These are phyloP conservation scores for Sardina pilchardus DNA, from an alignment of 2,113 vertebrate species.

Conservation along the genomic window DNA sequence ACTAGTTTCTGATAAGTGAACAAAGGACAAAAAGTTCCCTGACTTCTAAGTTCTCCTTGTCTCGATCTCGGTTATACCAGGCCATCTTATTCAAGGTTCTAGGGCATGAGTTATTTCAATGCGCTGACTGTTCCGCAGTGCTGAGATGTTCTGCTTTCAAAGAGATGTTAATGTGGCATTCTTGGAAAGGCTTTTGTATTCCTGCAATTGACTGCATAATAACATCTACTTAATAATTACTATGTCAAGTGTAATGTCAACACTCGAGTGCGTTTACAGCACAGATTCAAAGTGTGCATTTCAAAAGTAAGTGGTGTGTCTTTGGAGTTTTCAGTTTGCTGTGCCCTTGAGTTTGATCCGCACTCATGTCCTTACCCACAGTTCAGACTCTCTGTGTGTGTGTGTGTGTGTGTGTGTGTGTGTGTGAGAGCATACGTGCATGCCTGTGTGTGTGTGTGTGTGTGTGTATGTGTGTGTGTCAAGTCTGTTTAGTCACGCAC, in stretches of 20 bases:
- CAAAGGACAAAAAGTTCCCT: not conserved
- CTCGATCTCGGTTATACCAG: not conserved
- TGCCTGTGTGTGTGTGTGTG: not conserved
- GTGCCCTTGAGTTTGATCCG: not conserved
- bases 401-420: not conserved
- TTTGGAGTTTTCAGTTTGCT: not conserved
- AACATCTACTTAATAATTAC: not conserved
- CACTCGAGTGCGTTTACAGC: not conserved
- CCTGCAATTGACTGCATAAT: not conserved
- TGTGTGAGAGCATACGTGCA: not conserved
- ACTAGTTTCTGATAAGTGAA: slow-evolving; percentile 10
- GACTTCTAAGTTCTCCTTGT: not conserved
- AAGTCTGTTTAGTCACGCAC: not conserved
- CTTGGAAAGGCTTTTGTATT: not conserved
- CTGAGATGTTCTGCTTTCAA: no score
- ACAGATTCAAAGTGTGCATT: not conserved
- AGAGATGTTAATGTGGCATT: not conserved
- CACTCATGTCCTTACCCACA: not conserved
- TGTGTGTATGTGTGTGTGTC: not conserved
- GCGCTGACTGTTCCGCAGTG: no score
- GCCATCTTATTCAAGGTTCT: not conserved
- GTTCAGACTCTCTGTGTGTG: not conserved
- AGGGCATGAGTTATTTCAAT: not conserved
- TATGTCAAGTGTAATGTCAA: not conserved
- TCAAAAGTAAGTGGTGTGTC: not conserved